Percentiles rank a stretch among this genome's conserved stretches.
Conservation (phyloP, 2,888 invertebrate species). For the Dasysyrphus albostriatus region DNA sequence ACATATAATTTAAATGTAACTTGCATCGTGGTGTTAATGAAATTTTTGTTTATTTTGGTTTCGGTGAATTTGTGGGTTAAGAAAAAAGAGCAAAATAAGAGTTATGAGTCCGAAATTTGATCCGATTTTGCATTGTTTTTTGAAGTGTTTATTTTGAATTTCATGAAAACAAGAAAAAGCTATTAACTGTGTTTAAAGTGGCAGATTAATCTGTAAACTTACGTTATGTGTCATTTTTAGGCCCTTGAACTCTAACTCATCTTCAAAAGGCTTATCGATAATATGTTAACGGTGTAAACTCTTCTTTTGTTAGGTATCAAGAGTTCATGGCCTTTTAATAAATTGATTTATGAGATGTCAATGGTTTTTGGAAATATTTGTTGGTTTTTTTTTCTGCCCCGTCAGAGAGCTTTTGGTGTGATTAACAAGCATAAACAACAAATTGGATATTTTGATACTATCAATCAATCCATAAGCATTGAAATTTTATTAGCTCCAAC, state of each 20-base stretch:
- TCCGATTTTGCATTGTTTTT: background rate
- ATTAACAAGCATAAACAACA: slow-evolving; percentile 6
- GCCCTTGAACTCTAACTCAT: slow-evolving; percentile 55
- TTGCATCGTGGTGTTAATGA: background rate
- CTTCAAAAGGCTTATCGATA: background rate
- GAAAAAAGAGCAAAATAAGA: background rate
- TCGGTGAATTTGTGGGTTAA: slow-evolving; percentile 13
- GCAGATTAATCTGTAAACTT: background rate
- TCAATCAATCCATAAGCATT: background rate
- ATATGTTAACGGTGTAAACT: background rate
- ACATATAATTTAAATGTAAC: slow-evolving; percentile 8
- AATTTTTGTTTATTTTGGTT: background rate
- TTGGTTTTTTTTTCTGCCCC: background rate
- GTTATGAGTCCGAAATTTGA: background rate
- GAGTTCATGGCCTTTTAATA: slow-evolving; percentile 17
- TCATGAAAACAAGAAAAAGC: slow-evolving; percentile 5
- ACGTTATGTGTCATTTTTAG: slow-evolving; percentile 28
- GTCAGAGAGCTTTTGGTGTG: background rate
- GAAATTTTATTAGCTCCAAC: background rate
- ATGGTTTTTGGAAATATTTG: slow-evolving; percentile 19
- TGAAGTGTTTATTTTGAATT: slow-evolving; percentile 36
- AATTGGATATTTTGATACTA: background rate
- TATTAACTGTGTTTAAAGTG: slow-evolving; percentile 7
- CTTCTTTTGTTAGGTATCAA: background rate
- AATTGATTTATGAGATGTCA: slow-evolving; percentile 38